Conservation (phyloP, 2,113 vertebrate species). For the Microtus pennsylvanicus region DNA sequence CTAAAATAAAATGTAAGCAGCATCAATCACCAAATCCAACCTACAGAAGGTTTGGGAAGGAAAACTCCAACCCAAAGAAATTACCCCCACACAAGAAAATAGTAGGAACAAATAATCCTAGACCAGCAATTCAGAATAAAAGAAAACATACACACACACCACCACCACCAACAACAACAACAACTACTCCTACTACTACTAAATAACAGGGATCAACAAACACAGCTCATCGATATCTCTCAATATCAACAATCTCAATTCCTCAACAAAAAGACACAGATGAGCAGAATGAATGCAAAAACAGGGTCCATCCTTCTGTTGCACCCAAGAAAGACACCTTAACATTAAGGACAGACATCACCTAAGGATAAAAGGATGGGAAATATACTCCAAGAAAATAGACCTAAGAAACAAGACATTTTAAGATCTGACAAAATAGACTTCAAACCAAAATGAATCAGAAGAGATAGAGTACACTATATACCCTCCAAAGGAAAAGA, state of each 20-base stretch:
- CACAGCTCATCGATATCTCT: not conserved
- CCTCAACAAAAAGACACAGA: not conserved
- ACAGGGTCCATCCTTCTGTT: not conserved
- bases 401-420: not conserved
- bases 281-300: not conserved
- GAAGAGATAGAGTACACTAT: not conserved
- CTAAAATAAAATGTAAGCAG: not conserved
- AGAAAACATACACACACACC: not conserved
- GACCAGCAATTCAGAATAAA: not conserved
- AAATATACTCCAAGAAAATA: not conserved
- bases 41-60: not conserved
- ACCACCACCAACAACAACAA: no score
- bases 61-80: not conserved
- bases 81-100: not conserved
- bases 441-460: not conserved
- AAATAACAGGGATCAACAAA: not conserved
- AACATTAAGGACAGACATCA: not conserved
- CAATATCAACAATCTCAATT: not conserved
- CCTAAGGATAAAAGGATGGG: not conserved
- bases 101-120: not conserved
- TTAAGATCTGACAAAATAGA: not conserved
- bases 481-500: not conserved
- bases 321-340: not conserved
- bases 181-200: not conserved
- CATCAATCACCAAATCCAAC: not conserved